These are phyloP conservation scores for Agrypnia vestita DNA, from an alignment of 1,140 invertebrate species.

Conservation along the genomic window DNA sequence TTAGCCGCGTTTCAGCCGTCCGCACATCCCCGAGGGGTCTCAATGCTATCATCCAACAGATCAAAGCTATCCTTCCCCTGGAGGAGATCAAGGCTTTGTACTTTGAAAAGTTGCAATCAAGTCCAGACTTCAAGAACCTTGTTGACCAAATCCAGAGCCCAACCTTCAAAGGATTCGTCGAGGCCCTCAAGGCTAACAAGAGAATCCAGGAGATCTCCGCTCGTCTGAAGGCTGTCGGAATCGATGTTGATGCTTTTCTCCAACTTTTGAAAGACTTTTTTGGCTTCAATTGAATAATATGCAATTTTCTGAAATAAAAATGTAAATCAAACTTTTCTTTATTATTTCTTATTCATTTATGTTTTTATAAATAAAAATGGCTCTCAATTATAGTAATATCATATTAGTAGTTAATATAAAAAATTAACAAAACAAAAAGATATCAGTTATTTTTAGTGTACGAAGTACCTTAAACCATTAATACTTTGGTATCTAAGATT, in stretches of 20 bases:
- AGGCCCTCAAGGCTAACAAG: slow-evolving; percentile 6
- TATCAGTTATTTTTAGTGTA: no score
- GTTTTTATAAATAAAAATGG: no score
- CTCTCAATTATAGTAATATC: no score
- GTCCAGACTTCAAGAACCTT: slow-evolving; percentile 34
- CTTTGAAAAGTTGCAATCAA: slow-evolving; percentile 6
- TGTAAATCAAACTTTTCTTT: no score
- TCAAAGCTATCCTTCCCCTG: slow-evolving; percentile 11
- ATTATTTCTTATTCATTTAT: no score
- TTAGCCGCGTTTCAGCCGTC: background rate
- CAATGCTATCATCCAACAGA: slow-evolving; percentile 23
- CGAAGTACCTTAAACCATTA: no score
- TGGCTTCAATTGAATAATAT: slow-evolving; percentile 9
- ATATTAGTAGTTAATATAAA: no score
- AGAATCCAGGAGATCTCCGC: background rate
- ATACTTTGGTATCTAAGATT: no score
- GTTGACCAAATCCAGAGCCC: slow-evolving; percentile 25
- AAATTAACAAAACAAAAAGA: no score
- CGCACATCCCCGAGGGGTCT: background rate
- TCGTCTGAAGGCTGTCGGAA: slow-evolving; percentile 16
- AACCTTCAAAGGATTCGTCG: slow-evolving; percentile 25
- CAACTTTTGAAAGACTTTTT: slow-evolving; percentile 17
- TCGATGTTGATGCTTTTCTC: slow-evolving; percentile 26
- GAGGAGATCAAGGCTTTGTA: slow-evolving; percentile 33
- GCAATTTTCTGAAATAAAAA: no score